Base-by-base conservation (phyloP, 2,888 invertebrate genomes). In the Drosophila helvetica region DNA sequence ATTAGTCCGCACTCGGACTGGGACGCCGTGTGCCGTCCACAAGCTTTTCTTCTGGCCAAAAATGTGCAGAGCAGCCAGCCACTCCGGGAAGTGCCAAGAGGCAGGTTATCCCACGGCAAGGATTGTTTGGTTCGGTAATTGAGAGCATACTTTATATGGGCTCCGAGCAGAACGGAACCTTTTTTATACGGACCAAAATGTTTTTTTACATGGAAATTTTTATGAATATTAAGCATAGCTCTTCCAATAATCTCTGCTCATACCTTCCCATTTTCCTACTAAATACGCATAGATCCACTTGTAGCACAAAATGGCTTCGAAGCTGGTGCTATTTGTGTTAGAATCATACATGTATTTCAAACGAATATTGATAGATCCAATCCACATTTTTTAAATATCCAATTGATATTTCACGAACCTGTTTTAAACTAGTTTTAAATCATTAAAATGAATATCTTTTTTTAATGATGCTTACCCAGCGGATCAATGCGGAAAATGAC, bases 401-500 rank as follows among this genome's bases (percentile, higher is more conserved):
- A 30, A 33, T n/a, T 38, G 2, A 38, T 38, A 38, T n/a, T 38
- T 1, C 2, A 38, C 38, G 6, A 38, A 38, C 15, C 15, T 38
- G 12, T 6, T 33, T 3, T 22, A 22, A 22, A 4, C 22, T 22
- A 22, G 22, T 22, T 2, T 22, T 22, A 22, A 3, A 22, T 22
- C 22, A 22, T 22, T 22, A 3, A 22, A 22, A n/a, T n/a, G n/a
- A n/a, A n/a, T n/a, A n/a, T n/a, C n/a, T n/a, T n/a, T n/a, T n/a
- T n/a, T n/a, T n/a, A n/a, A n/a, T n/a, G n/a, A 7, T 52, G 74
- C 87, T 91, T 91, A 92, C 92, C 92, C 86, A 92, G 57, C 53
- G 92, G 92, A 90, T 92, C 92, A 71, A 92, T 90, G 68, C 92
- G 92, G 74, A 91, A 89, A 62, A 92, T 91, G 60, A 91, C 79